phyloP scores from a whole-genome alignment of 2,113 vertebrate species.

The Eudyptes chrysolophus region DNA sequence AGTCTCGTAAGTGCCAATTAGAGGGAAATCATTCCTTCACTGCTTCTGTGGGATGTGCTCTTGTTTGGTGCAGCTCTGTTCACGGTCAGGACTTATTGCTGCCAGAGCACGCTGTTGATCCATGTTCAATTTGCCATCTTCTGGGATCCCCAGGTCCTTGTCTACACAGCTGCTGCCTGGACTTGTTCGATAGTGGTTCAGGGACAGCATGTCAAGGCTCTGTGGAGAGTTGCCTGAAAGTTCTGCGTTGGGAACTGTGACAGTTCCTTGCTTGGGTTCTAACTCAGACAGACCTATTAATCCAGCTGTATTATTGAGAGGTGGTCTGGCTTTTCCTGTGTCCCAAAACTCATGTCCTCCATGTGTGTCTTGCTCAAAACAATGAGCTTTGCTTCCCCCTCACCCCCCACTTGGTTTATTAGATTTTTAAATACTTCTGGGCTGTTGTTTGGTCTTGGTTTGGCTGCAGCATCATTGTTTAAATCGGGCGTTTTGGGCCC shows the following conservation, averaged over 20 bases:
- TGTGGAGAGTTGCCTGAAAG: neutral
- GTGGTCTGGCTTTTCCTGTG: neutral
- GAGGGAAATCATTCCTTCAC: neutral
- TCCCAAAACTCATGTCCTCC: neutral
- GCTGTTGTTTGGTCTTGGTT: neutral
- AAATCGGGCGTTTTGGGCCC: neutral
- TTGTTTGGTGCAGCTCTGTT: neutral
- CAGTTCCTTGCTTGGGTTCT: neutral
- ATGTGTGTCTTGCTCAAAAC: neutral
- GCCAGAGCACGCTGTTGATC: neutral
- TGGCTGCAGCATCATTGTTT: neutral
- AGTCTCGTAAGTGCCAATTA: neutral
- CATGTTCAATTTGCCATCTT: neutral
- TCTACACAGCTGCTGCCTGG: neutral
- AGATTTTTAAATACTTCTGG: neutral
- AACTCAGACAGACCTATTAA: neutral
- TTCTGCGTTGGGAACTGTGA: neutral
- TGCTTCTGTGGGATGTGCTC: neutral
- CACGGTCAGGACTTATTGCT: neutral
- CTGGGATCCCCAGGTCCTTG: neutral
- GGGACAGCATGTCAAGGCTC: neutral
- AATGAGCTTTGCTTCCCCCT: neutral
- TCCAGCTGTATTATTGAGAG: neutral
- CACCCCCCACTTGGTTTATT: neutral
- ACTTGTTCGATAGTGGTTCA: neutral